Evolutionary conservation across 2,888 invertebrate species (phyloP), one percentile per base, ranked within the genome.

Genomic region (Cheilosia vernalis): DNA sequence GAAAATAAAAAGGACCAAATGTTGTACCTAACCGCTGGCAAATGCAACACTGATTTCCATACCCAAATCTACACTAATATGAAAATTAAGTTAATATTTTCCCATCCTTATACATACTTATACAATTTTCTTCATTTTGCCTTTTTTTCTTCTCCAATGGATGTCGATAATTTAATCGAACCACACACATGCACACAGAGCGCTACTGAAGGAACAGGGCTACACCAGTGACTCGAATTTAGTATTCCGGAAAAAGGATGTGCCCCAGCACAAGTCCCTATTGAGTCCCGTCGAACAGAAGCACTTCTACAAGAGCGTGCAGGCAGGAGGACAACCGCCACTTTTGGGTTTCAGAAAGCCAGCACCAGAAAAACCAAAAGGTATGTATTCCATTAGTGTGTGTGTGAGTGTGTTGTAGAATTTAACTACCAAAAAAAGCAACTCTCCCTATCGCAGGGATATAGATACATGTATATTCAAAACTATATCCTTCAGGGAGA

Each of bases 261-360:
- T 95, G 87, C 93, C 93, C 44, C 94, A 94, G 55, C 94, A 94
- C 55, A 93, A 93, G 24, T 94, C 94, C 87, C 93, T 93, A 0
- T 92, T 97, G 70, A 97, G 96, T 88, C 97, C 97, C 1, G 94
- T 95, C n/a, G 97, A 98, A 90, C 95, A 97, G 88, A 95, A 95
- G 84, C 95, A 96, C 83, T 96, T 96, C 13, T 99, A 99, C 92
- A 95, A 96, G 90, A 95, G 95, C 87, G 95, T 99, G 74, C 98
- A 98, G 90, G 96, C 96, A 78, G 99, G 99, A 0, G 98, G 98
- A 0, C 98, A 99, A 92, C 97, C 98, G 2, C 99, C 99, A 0
- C 93, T 98, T 10, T 95, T 97, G 90, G 99, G 99, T 51, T 95
- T 99, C 90, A 94, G 98, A 55, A 98, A 98, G 90, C 95, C 95